A percentile compares a stretch with the other conserved stretches of the same genome.
Evolutionary conservation across 1,140 invertebrate species (phyloP).

Genomic region (Eulimnadia texana): DNA sequence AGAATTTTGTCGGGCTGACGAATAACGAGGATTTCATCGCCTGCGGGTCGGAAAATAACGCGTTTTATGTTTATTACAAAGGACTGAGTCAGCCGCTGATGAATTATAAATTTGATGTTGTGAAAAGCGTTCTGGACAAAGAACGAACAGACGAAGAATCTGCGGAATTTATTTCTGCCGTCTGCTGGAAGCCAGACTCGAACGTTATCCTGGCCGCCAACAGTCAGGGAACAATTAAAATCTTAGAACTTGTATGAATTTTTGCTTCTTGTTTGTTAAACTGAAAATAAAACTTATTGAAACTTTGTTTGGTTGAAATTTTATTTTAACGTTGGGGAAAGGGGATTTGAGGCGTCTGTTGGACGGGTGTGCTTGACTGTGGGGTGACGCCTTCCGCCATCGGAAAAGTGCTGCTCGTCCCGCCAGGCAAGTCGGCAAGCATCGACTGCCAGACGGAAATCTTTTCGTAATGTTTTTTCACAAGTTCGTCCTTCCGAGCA

Average conservation of each 20-base stretch:
- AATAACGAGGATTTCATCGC: conserved; percentile 80
- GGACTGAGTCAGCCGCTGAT: conserved; percentile 75
- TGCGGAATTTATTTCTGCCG: conserved; percentile 88
- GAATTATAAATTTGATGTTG: conserved; percentile 75
- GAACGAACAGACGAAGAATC: conserved; percentile 66
- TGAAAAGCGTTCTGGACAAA: conserved; percentile 63
- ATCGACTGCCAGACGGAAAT: conserved; percentile 76
- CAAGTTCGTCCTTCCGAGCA: conserved; percentile 66
- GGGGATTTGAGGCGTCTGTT: neutral
- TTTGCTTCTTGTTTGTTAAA: neutral
- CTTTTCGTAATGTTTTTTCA: conserved; percentile 80
- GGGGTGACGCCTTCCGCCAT: neutral
- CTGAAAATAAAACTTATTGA: neutral
- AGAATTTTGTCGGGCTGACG: conserved; percentile 93
- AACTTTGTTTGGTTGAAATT: neutral
- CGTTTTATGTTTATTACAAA: conserved; percentile 86
- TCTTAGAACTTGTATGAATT: conserved; percentile 53
- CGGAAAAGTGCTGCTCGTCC: neutral
- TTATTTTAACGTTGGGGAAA: neutral
- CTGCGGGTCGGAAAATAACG: conserved; percentile 92
- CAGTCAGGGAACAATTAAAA: conserved; percentile 84
- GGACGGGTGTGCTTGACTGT: neutral
- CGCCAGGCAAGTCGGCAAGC: conserved; percentile 41
- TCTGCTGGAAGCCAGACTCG: conserved; percentile 78
- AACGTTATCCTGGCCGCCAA: conserved; percentile 87